Evolutionary conservation across 2,113 vertebrate species (phyloP), one percentile per base, ranked within the genome.

Genomic region (Mirza zaza): DNA sequence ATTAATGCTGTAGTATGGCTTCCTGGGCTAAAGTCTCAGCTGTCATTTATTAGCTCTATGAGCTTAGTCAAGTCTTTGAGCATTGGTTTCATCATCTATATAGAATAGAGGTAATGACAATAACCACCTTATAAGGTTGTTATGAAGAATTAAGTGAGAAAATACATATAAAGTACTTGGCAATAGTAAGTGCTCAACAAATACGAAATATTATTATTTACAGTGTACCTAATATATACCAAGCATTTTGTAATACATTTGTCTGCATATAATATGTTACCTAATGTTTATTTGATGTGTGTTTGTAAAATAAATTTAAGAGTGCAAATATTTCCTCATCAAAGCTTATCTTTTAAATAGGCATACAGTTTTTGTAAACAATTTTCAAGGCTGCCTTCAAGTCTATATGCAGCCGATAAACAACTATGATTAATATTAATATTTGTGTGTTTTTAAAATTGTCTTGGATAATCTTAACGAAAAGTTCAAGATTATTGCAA

Each of bases 281-380:
- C 11, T 87, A 94, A 94, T 9, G 68, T 52, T 88, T 94, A 76
- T 68, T 83, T 77, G 50, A 39, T 63, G 10, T 61, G 12, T 70
- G 50, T 7, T 50, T 68, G 29, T 32, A 87, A 93, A 83, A 87
- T 91, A 83, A 61, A 94, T 91, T 87, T 87, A n/a, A 83, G 11
- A 6, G 27, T 23, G 61, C 11, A 94, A 76, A 81, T 87, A 81
- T 12, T 76, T 76, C 27, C 42, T 82, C 34, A 57, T 68, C 11
- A 55, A 39, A 61, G 42, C 4, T 88, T 67, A 63, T 18, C 13
- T 71, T 84, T 88, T 63, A 65, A 86, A 90, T 5, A 83, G 23
- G 23, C 20, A 39, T 36, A 50, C 8, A 9, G n/a, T 68, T 68
- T 68, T 68, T 68, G 9, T 10, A 68, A 68, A n/a, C 7, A 68